Conservation (phyloP, 35 echinoderm and acorn worm species). For the Acanthaster planci region DNA sequence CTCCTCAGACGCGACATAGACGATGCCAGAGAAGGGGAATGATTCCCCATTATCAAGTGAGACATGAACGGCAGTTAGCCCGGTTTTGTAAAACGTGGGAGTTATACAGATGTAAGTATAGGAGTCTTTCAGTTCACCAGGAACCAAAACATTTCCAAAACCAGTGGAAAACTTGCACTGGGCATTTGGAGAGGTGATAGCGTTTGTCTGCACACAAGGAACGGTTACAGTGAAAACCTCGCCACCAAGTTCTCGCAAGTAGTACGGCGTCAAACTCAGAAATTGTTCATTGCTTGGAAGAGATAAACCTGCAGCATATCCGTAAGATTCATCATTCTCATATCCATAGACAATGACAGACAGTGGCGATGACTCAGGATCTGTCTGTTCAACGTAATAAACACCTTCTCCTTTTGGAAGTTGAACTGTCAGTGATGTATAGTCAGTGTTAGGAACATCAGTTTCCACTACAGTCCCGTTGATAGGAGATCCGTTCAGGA, state of each 20-base stretch:
- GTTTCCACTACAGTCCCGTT: neutral
- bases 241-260: slow-evolving; percentile 59
- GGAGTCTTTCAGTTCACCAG: neutral
- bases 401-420: slow-evolving; percentile 68
- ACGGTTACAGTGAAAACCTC: slow-evolving; percentile 51
- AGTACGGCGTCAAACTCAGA: slow-evolving; percentile 49
- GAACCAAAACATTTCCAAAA: slow-evolving; percentile 1
- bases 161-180: slow-evolving; percentile 36
- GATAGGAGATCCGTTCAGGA: slow-evolving; percentile 8
- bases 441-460: slow-evolving; percentile 40
- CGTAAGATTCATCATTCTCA: slow-evolving; percentile 58
- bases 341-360: slow-evolving; percentile 72
- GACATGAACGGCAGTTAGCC: slow-evolving; percentile 37
- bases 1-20: slow-evolving; percentile 60
- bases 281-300: slow-evolving; percentile 55
- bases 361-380: slow-evolving; percentile 36
- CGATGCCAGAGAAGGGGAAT: slow-evolving; percentile 51
- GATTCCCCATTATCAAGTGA: slow-evolving; percentile 54
- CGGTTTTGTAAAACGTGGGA: slow-evolving; percentile 36
- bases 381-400: slow-evolving; percentile 61
- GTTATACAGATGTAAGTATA: slow-evolving; percentile 54
- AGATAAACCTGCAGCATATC: slow-evolving; percentile 58
- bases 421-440: slow-evolving; percentile 46
- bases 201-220: slow-evolving; percentile 40
- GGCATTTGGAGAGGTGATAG: neutral